Evolutionary conservation across 2,888 invertebrate species (phyloP), one percentile per base, ranked within the genome.

Genomic region (Agrypnus murinus): DNA sequence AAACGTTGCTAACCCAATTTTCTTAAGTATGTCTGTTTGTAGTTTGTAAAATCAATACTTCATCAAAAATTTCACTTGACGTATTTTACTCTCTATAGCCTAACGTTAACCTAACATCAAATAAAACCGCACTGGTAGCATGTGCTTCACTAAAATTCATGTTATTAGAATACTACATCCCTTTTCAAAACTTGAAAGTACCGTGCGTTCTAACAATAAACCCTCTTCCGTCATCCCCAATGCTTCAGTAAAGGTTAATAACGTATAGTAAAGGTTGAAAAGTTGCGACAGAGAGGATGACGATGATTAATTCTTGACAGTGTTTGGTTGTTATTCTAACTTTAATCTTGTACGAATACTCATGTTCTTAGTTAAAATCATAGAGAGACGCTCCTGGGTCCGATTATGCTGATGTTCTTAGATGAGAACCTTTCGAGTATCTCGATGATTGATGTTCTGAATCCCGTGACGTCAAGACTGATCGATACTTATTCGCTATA

Each of bases 381-480:
- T 15, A 32, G 31, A 32, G 31, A 31, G 53, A 12, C 32, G 53
- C 53, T 34, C 38, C 17, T 38, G 40, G 19, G 57, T 40, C 57
- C 57, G 36, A 40, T 40, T 36, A 57, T 57, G 57, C 14, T 57
- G 57, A 57, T 57, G 57, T 57, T 25, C 38, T 38, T 10, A 36
- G 57, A 57, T 17, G 40, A 38, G 34, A 53, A 32, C 3, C 53
- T 53, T 53, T 32, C 53, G 53, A 53, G 53, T 7, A 31, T 53
- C 53, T 53, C 19, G 34, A 58, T 58, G 58, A 58, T 58, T 58
- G 36, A 58, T 58, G 58, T 40, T 58, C 19, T 58, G 36, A 17
- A n/a, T 58, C 40, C 36, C 15, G 14, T 58, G 58, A 58, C 58
- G 58, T 58, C 58, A 58, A 12, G 10, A 17, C 31, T 60, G 45